Conservation (phyloP, 2,888 invertebrate species). For the Ormyrus labotus region DNA sequence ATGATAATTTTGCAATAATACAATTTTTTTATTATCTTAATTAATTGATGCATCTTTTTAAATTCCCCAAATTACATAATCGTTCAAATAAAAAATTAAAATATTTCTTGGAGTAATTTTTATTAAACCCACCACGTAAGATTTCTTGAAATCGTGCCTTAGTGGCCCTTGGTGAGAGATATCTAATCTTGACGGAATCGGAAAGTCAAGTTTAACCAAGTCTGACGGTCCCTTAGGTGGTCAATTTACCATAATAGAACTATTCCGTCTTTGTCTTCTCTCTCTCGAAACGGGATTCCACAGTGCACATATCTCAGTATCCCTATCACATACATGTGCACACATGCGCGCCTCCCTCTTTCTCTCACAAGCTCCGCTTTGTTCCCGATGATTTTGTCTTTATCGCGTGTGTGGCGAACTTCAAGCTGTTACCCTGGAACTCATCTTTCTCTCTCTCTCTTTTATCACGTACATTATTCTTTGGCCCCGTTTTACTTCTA, state of each 20-base stretch:
- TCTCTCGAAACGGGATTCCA: slow-evolving; percentile 22
- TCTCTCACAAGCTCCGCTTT: slow-evolving; percentile 37
- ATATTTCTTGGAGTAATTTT: too few species aligned
- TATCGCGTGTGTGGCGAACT: slow-evolving; percentile 18
- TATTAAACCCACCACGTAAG: too few species aligned
- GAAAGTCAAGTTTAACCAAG: too few species aligned
- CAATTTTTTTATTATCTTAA: too few species aligned
- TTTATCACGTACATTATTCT: not conserved
- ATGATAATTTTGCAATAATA: too few species aligned
- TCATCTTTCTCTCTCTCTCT: not conserved
- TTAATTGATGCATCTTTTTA: too few species aligned
- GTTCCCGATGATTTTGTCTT: slow-evolving; percentile 37
- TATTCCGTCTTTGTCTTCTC: slow-evolving; percentile 11
- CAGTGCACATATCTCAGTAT: slow-evolving; percentile 12
- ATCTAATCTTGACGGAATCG: too few species aligned
- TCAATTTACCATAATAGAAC: slow-evolving; percentile 36
- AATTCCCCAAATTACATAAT: too few species aligned
- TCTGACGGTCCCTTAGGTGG: slow-evolving; percentile 29
- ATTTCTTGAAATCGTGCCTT: too few species aligned
- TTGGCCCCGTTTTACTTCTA: too few species aligned
- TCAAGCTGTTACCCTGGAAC: slow-evolving; percentile 3
- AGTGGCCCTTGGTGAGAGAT: too few species aligned
- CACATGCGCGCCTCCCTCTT: not conserved
- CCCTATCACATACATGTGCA: not conserved
- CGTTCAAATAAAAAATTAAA: too few species aligned